Base-by-base conservation (phyloP, 1,140 invertebrate genomes). In the Dendroctonus valens region DNA sequence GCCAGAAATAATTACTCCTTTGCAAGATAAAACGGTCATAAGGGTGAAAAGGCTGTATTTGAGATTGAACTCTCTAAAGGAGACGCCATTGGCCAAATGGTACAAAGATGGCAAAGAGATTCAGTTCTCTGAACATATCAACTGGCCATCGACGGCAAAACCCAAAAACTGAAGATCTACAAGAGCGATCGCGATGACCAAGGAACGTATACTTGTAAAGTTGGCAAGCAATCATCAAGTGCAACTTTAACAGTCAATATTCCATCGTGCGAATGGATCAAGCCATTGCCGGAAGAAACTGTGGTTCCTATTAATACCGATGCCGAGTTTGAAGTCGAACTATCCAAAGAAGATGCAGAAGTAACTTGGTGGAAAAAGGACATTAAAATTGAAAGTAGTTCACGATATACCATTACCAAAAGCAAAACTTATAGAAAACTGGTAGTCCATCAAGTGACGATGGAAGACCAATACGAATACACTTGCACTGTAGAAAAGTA, bases 51-150 rank as follows among this genome's bases (percentile, higher is more conserved):
- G 70, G 92, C 92, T 3, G 87, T 84, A 4, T 94, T 96, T 77
- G 90, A 94, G 73, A 89, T 95, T 65, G 92, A 94, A 79, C 77
- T 96, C 0, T 93, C 91, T 0, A 94, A 96, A 82, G 93, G 93
- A 44, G 93, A 96, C 77, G 93, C 93, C n/a, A n/a, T 78, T 92
- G 14, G 91, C 95, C 2, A 84, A 87, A 41, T 97, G 94, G 94
- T 93, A 89, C 70, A 95, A 95, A 78, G 87, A 95, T 79, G 88
- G 85, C n/a, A 83, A 87, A 65, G 93, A 96, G 80, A 85, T 96
- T 69, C 87, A 91, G 76, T 94, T 96, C 71, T 92, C 89, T 48
- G 92, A 96, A 74, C 91, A 93, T 66, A 85, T 94, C 91, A 94
- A 79, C 78, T 96, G 5, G 90, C 90, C 26, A 96, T 96, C 71